A percentile compares a stretch with the other conserved stretches of the same genome.
Evolutionary conservation across 2,113 vertebrate genomes (phyloP).

Genomic region (Catharus bicknelli): DNA sequence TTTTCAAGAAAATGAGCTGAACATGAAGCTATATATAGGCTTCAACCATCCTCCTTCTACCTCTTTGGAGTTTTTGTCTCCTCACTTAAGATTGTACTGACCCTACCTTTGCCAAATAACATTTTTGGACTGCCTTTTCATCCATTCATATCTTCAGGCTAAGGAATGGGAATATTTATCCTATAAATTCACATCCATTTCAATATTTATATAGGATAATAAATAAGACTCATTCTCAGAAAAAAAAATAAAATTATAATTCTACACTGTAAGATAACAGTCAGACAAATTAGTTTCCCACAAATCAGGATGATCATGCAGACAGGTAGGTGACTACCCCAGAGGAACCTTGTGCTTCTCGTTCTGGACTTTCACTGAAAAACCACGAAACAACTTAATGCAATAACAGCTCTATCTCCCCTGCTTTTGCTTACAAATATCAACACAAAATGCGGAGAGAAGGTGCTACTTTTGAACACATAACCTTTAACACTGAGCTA

Average conservation of each 20-base stretch:
- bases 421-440: neutral
- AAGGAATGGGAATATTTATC: neutral
- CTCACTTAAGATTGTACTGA: neutral
- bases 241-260: neutral
- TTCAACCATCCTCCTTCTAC: neutral
- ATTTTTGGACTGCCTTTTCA: neutral
- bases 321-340: neutral
- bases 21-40: accelerated
- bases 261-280: neutral
- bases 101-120: neutral
- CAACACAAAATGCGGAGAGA: neutral
- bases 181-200: neutral
- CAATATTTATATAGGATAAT: neutral
- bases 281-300: neutral
- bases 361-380: accelerated
- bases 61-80: neutral
- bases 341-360: neutral
- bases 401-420: neutral
- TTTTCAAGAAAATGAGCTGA: neutral
- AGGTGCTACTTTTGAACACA: neutral
- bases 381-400: neutral
- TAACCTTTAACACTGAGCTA: neutral
- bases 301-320: neutral
- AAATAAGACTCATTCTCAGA: neutral
- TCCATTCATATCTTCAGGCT: neutral